phyloP scores from a whole-genome alignment of 2,888 invertebrate genomes.

The Microctonus aethiopoides region DNA sequence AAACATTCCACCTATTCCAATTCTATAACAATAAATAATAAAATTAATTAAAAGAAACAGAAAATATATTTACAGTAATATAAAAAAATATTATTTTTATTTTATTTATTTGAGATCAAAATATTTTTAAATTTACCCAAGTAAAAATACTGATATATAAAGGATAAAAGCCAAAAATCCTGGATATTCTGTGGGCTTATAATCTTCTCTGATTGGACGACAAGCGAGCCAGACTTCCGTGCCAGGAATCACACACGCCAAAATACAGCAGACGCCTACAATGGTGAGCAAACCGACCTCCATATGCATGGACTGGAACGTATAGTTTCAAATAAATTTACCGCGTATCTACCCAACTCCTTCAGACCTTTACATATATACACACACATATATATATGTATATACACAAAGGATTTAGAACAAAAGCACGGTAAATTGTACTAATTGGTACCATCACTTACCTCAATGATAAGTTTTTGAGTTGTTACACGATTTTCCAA shows the following conservation, averaged over 20 bases:
- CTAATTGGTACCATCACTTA: conserved; percentile 43
- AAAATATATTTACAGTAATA: background rate
- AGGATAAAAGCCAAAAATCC: conserved; percentile 59
- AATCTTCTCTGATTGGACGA: conserved; percentile 59
- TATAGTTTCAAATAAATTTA: conserved; percentile 32
- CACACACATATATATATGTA: no score
- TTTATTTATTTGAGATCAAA: background rate
- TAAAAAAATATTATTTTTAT: background rate
- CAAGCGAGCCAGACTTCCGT: conserved; percentile 71
- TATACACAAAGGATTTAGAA: conserved; percentile 17
- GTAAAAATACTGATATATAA: conserved; percentile 55
- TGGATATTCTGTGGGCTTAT: conserved; percentile 56
- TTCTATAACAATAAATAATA: conserved; percentile 60
- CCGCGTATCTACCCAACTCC: conserved; percentile 27
- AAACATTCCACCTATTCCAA: conserved; percentile 72
- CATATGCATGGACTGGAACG: conserved; percentile 76
- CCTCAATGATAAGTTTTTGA: conserved; percentile 62
- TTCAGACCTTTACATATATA: conserved; percentile 20
- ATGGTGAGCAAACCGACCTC: conserved; percentile 77
- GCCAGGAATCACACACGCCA: conserved; percentile 75
- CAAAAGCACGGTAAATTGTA: conserved; percentile 9
- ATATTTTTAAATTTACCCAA: conserved; percentile 56
- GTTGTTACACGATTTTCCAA: conserved; percentile 62
- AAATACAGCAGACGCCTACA: conserved; percentile 73
- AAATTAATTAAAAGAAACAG: background rate